Percentiles rank a stretch among this genome's conserved stretches.
Conservation (phyloP, 2,888 invertebrate genomes). For the Drosophila pegasa region DNA sequence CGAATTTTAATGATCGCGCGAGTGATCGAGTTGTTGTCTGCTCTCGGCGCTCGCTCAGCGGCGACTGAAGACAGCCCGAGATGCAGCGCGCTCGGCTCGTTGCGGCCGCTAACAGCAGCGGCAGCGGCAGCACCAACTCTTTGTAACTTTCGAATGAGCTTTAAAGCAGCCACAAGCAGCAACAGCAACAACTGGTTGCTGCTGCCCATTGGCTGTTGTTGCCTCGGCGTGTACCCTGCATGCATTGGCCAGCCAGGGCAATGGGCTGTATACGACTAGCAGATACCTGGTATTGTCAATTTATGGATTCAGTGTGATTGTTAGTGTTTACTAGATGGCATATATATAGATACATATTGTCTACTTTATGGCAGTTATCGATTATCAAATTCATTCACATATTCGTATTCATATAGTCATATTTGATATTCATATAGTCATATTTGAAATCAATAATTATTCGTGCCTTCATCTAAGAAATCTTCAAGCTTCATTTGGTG, state of each 20-base stretch:
- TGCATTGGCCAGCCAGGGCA: conserved; percentile 8
- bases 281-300: too few relatives aligned
- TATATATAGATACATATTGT: too few relatives aligned
- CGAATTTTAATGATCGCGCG: conserved; percentile 26
- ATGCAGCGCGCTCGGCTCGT: conserved; percentile 55
- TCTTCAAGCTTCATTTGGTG: too few relatives aligned
- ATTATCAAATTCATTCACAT: background rate
- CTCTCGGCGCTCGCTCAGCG: conserved; percentile 77
- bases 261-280: too few relatives aligned
- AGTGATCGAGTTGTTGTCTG: conserved; percentile 63
- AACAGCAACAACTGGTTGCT: conserved; percentile 50
- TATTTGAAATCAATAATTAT: background rate
- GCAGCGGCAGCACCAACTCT: conserved; percentile 35
- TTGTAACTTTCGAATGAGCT: conserved; percentile 73
- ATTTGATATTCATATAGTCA: background rate
- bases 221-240: conserved; percentile 23
- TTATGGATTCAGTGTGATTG: too few relatives aligned
- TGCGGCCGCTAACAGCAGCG: conserved; percentile 39
- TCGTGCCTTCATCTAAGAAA: too few relatives aligned
- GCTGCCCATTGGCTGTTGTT: conserved; percentile 41
- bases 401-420: too few relatives aligned
- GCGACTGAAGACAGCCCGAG: conserved; percentile 56
- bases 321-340: too few relatives aligned
- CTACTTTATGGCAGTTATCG: too few relatives aligned
- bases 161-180: conserved; percentile 40